These are phyloP conservation scores for Chroicocephalus ridibundus DNA, from an alignment of 2,113 vertebrate genomes.

Conservation along the genomic window DNA sequence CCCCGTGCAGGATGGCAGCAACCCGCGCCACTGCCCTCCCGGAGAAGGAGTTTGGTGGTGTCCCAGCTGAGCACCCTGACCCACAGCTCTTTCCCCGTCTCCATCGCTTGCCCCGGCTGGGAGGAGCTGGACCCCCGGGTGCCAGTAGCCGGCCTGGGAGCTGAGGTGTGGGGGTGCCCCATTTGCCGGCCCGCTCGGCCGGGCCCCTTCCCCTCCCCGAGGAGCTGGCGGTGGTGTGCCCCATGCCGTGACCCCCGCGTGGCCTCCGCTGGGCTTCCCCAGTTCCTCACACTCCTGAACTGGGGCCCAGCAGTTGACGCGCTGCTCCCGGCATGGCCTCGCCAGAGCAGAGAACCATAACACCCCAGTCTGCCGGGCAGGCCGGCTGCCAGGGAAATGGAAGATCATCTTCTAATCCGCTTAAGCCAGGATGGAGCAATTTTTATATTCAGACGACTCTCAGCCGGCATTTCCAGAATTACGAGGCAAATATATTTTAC, in stretches of 20 bases:
- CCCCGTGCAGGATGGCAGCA: accelerated
- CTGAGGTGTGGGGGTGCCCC: background rate
- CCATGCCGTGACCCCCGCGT: accelerated
- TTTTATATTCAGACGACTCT: background rate
- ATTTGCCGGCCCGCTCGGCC: background rate
- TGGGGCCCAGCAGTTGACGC: accelerated
- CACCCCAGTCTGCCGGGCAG: accelerated
- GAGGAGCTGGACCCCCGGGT: background rate
- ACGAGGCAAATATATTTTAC: background rate
- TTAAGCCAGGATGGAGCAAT: background rate
- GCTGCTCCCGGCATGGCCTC: accelerated
- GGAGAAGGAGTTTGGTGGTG: accelerated
- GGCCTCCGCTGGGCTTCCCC: background rate
- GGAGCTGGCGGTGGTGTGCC: accelerated
- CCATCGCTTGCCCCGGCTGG: accelerated
- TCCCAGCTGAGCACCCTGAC: background rate
- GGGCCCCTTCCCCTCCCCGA: background rate
- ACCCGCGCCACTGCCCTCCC: background rate
- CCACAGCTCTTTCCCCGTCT: background rate
- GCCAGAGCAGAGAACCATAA: accelerated
- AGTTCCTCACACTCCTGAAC: accelerated
- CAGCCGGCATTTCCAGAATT: background rate
- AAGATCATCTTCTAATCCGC: background rate
- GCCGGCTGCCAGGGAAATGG: background rate
- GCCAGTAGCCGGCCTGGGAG: background rate